Base-by-base conservation (phyloP, 2,113 vertebrate genomes). In the Oryzias javanicus region DNA sequence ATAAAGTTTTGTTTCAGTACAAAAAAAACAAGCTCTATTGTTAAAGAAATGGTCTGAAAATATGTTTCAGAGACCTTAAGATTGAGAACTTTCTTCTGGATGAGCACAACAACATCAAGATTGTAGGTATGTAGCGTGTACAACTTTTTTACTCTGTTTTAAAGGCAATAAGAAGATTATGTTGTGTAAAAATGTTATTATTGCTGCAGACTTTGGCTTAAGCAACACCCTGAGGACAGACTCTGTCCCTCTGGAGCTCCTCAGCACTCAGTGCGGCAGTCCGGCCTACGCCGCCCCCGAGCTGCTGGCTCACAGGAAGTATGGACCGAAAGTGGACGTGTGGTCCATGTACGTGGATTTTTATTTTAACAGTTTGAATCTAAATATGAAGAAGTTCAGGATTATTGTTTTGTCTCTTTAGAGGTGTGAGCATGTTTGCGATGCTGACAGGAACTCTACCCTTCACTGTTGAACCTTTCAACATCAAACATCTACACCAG, bases 41-140 rank as follows among this genome's bases (percentile, higher is more conserved):
- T 22, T 22, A 18, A n/a, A n/a, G n/a, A n/a, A n/a, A 56, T 40
- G 35, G 3, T 65, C 3, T 56, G 22, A 45, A 69, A 60, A 46
- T 46, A 78, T 77, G 57, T 76, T 60, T 70, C 55, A 95, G 94
- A 76, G 91, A 95, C 79, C 76, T 95, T 53, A 95, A 94, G 89
- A 92, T 94, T 63, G 92, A 94, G 88, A 94, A 93, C 88, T 95
- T 95, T 84, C 90, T 96, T 62, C 87, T 96, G 47, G 91, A 94
- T 70, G 92, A 94, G 67, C 91, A 93, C 46, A 91, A 93, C 78
- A 94, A 92, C 83, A 94, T 94, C 76, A 94, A 95, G 92, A 95
- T 94, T 15, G 78, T 93, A 58, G 93, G 92, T 95, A 91, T 20
- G 92, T 90, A 6, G 40, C 53, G 0, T 54, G 44, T 14, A 16